A percentile compares a stretch with the other conserved stretches of the same genome.
Evolutionary conservation across 2,888 invertebrate species (phyloP).

Genomic region (Epistrophe grossulariae): DNA sequence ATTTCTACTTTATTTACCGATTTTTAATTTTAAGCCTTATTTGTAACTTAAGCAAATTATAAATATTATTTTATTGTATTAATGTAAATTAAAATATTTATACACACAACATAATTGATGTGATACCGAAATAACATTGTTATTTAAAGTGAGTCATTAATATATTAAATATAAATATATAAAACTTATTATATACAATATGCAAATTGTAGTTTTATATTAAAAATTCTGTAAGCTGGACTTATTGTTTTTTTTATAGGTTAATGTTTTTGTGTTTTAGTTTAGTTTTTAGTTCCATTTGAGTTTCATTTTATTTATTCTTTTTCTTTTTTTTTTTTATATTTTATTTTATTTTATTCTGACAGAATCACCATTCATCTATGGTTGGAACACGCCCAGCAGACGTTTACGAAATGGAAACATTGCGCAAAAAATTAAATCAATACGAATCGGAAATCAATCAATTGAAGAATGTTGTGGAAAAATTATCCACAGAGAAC

Average conservation of each 20-base stretch:
- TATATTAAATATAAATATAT: conserved; percentile 35
- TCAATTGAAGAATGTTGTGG: conserved; percentile 86
- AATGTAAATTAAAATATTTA: conserved; percentile 31
- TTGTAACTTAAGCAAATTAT: conserved; percentile 19
- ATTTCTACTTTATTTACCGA: neutral
- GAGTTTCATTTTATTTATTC: conserved; percentile 63
- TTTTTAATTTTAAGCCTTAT: conserved; percentile 38
- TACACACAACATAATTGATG: conserved; percentile 45
- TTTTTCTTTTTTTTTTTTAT: conserved; percentile 56
- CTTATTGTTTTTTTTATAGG: neutral
- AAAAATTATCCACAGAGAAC: conserved; percentile 92
- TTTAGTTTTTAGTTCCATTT: conserved; percentile 25
- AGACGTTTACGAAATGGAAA: conserved; percentile 80
- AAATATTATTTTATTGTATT: conserved; percentile 37
- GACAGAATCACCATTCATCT: conserved; percentile 74
- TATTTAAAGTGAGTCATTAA: conserved; percentile 56
- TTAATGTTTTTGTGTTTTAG: neutral
- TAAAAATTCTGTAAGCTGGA: neutral
- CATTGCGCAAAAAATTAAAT: conserved; percentile 82
- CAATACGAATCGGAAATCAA: conserved; percentile 82
- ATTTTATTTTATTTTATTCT: conserved; percentile 72
- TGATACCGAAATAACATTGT: conserved; percentile 68
- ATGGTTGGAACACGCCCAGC: conserved; percentile 52
- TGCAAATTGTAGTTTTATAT: conserved; percentile 48
- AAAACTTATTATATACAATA: conserved; percentile 33